phyloP scores from a whole-genome alignment of 2,888 invertebrate species.

The Bhutanitis thaidina region DNA sequence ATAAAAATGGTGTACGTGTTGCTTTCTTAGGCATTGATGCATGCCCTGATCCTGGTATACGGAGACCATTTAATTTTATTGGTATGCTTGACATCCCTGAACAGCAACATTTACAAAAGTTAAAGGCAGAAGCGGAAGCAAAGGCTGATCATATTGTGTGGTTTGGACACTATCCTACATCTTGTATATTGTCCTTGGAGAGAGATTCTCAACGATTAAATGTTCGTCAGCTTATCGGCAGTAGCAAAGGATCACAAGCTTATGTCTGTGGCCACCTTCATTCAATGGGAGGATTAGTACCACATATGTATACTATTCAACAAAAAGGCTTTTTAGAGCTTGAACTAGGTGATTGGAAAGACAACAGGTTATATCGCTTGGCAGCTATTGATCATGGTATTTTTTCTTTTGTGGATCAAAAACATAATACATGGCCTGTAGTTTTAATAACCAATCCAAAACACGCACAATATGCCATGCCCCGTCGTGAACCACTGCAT shows the following conservation, averaged over 20 bases:
- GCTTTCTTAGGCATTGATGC: conserved; percentile 94
- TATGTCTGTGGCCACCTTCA: conserved; percentile 96
- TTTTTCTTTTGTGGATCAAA: conserved; percentile 90
- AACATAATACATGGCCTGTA: conserved; percentile 89
- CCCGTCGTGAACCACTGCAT: conserved; percentile 85
- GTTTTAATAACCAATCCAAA: conserved; percentile 95
- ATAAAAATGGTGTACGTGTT: conserved; percentile 81
- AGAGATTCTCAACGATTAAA: conserved; percentile 67
- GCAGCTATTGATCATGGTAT: conserved; percentile 94
- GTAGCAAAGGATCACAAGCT: conserved; percentile 81
- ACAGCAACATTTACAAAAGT: conserved; percentile 75
- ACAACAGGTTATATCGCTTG: conserved; percentile 90
- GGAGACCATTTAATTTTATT: conserved; percentile 94
- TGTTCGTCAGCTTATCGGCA: conserved; percentile 80
- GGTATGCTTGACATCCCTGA: conserved; percentile 83
- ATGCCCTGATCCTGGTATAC: conserved; percentile 91
- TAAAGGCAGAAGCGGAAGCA: conserved; percentile 76
- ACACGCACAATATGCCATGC: conserved; percentile 86
- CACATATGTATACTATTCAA: conserved; percentile 93
- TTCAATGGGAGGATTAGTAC: conserved; percentile 87
- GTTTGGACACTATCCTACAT: conserved; percentile 96
- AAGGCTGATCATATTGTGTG: conserved; percentile 68
- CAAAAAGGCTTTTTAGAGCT: conserved; percentile 90
- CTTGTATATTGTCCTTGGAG: conserved; percentile 85
- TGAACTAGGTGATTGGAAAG: conserved; percentile 96